These are phyloP conservation scores for Stenurella melanura DNA, from an alignment of 2,888 invertebrate genomes.

Conservation along the genomic window DNA sequence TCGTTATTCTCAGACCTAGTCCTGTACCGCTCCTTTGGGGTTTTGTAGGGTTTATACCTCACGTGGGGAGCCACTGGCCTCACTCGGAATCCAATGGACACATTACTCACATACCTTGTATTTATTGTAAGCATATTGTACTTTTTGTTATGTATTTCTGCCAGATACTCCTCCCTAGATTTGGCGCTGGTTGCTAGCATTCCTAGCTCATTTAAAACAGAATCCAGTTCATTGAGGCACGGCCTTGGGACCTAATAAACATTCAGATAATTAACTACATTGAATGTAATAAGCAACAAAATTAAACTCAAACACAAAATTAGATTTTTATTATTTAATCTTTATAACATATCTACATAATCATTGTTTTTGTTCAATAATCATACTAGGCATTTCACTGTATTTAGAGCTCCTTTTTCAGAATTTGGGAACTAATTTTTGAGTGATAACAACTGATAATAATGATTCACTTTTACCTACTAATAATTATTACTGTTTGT, in stretches of 20 bases:
- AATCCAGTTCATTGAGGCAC: constrained; percentile 76
- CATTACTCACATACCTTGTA: constrained; percentile 79
- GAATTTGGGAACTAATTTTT: no score
- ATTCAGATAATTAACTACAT: background rate
- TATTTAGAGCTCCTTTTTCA: no score
- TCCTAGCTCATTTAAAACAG: constrained; percentile 78
- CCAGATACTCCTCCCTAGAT: constrained; percentile 77
- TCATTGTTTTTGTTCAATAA: no score
- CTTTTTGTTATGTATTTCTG: constrained; percentile 71
- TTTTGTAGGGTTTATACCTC: constrained; percentile 77
- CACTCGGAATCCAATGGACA: constrained; percentile 77
- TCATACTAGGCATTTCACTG: no score
- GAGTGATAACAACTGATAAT: no score
- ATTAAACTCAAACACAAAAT: no score
- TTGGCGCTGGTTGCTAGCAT: constrained; percentile 79
- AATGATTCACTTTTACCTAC: no score
- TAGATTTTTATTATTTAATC: no score
- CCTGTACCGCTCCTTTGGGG: constrained; percentile 77
- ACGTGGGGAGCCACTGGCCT: constrained; percentile 74
- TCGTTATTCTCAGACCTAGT: constrained; percentile 78
- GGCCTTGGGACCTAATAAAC: constrained; percentile 27
- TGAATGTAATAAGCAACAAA: no score
- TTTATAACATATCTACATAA: no score
- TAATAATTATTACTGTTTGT: no score
- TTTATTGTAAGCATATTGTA: constrained; percentile 74